These are phyloP conservation scores for Lithophane semibrunnea DNA, from an alignment of 2,888 invertebrate species.

Conservation along the genomic window DNA sequence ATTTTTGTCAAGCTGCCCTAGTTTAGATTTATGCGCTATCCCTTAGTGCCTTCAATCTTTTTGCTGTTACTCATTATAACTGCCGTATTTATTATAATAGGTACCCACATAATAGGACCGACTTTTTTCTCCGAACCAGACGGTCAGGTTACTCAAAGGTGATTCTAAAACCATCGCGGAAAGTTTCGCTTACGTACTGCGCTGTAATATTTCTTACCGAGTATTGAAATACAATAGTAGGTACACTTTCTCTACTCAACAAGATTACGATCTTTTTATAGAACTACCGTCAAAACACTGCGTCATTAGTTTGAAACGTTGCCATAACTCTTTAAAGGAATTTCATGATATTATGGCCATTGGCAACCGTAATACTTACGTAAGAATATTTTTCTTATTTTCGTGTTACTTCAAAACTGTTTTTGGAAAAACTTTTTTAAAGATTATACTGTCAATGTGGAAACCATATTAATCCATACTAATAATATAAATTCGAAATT, in stretches of 20 bases:
- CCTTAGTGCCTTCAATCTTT: too few relatives aligned
- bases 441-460: too few relatives aligned
- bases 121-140: not conserved
- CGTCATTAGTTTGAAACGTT: constrained; percentile 63
- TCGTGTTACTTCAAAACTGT: too few relatives aligned
- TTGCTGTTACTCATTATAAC: not conserved
- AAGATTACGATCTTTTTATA: constrained; percentile 54
- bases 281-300: constrained; percentile 58
- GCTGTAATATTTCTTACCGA: constrained; percentile 22
- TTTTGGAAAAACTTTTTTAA: too few relatives aligned
- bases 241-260: constrained; percentile 46
- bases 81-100: not conserved
- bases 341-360: constrained; percentile 50
- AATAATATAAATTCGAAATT: too few relatives aligned
- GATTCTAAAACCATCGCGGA: constrained; percentile 20
- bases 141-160: constrained; percentile 13
- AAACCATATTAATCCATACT: too few relatives aligned
- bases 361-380: constrained; percentile 40
- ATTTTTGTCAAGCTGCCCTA: too few relatives aligned
- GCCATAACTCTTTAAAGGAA: constrained; percentile 59
- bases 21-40: too few relatives aligned
- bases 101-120: not conserved
- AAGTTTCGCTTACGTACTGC: constrained; percentile 26
- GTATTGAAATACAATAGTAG: constrained; percentile 45
- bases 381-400: not conserved